phyloP scores from a whole-genome alignment of 2,888 invertebrate genomes.

The Petrophora chlorosata region DNA sequence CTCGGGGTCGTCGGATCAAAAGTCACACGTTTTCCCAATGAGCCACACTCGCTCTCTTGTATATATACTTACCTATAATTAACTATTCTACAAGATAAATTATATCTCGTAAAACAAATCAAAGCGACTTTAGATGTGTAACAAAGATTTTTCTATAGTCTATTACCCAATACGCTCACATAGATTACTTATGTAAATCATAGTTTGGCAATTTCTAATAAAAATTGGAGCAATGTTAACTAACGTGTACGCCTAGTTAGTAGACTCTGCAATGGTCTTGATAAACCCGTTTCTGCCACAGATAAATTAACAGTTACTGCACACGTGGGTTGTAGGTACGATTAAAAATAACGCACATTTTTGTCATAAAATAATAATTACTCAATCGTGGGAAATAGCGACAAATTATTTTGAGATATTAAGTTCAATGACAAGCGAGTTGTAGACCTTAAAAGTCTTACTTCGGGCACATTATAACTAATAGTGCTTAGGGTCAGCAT shows the following conservation, averaged over 20 bases:
- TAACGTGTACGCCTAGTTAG: conserved; percentile 1
- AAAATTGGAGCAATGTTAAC: conserved; percentile 23
- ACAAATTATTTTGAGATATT: conserved; percentile 12
- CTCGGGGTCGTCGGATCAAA: no score
- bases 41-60: no score
- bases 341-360: conserved; percentile 14
- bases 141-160: conserved; percentile 8
- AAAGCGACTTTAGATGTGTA: conserved; percentile 2
- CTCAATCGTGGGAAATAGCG: conserved; percentile 13
- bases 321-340: conserved; percentile 5
- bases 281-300: conserved; percentile 15
- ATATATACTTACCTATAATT: no score
- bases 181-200: conserved; percentile 19
- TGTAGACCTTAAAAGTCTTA: conserved; percentile 21
- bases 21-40: no score
- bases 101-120: not conserved
- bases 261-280: conserved; percentile 2
- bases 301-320: conserved; percentile 3
- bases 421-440: conserved; percentile 18
- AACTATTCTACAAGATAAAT: no score
- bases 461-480: no score
- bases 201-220: conserved; percentile 22
- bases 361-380: conserved; percentile 19
- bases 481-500: no score
- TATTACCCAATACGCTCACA: conserved; percentile 10